Conservation (phyloP, 2,797 vertebrate species). For the Chanos chanos region DNA sequence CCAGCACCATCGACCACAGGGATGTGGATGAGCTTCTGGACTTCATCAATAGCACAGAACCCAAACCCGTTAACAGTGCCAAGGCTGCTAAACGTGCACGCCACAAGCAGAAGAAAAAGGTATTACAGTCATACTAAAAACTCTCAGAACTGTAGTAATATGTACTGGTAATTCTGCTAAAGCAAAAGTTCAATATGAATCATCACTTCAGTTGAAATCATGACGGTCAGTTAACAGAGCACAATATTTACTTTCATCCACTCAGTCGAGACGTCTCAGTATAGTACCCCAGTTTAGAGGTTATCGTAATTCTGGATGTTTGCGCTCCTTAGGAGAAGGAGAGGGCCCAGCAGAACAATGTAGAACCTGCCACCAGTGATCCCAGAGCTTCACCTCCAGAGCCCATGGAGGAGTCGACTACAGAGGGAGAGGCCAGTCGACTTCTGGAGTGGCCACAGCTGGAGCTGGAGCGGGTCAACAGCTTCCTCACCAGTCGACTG, state of each 20-base stretch:
- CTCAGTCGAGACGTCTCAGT: too few species aligned
- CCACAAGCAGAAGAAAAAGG: conserved; percentile 99
- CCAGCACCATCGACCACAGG: conserved; percentile 82
- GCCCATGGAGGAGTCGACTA: conserved; percentile 49
- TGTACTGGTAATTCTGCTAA: too few species aligned
- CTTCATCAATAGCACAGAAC: conserved; percentile 96
- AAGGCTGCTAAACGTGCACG: conserved; percentile 96
- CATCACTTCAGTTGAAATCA: too few species aligned
- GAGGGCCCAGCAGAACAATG: conserved; percentile 78
- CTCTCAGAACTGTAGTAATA: background rate
- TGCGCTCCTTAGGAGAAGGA: conserved; percentile 82
- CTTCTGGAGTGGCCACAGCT: conserved; percentile 91
- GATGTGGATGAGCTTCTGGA: conserved; percentile 94
- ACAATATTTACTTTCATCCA: too few species aligned
- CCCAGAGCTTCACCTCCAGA: conserved; percentile 59
- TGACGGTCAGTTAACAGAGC: too few species aligned
- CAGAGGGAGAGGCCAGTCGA: conserved; percentile 69
- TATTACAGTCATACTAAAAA: conserved; percentile 27
- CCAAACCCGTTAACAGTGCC: conserved; percentile 93
- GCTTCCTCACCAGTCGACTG: conserved; percentile 93
- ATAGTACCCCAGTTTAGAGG: too few species aligned
- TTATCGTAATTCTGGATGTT: too few species aligned
- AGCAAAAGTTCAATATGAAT: too few species aligned
- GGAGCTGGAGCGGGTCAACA: conserved; percentile 94
- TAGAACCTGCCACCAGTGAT: conserved; percentile 62